Evolutionary conservation across 2,888 invertebrate species (phyloP).

Genomic region (Aporophyla nigra): DNA sequence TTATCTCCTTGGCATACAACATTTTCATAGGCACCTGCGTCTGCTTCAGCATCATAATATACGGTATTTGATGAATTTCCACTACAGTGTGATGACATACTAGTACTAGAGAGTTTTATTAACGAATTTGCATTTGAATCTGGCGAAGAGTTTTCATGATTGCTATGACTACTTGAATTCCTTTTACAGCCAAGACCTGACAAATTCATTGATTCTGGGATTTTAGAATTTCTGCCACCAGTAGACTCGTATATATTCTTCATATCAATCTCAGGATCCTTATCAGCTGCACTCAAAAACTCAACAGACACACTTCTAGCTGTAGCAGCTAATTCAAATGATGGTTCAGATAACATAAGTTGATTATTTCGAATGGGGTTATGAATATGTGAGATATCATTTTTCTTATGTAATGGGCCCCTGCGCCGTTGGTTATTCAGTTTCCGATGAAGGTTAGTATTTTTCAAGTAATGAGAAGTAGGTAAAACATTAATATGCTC

Average conservation of each 20-base stretch:
- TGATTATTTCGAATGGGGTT: constrained; percentile 92
- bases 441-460: constrained; percentile 89
- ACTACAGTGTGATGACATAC: constrained; percentile 89
- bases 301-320: constrained; percentile 92
- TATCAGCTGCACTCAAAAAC: constrained; percentile 92
- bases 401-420: constrained; percentile 90
- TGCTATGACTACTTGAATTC: constrained; percentile 76
- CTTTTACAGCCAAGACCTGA: constrained; percentile 89
- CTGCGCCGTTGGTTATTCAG: constrained; percentile 94
- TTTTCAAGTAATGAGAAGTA: constrained; percentile 87
- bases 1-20: constrained; percentile 92
- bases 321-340: constrained; percentile 90
- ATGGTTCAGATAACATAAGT: constrained; percentile 78
- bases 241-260: constrained; percentile 94
- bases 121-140: constrained; percentile 78
- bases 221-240: constrained; percentile 91
- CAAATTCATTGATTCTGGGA: constrained; percentile 89
- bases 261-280: constrained; percentile 92
- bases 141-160: constrained; percentile 76
- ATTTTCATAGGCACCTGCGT: constrained; percentile 86
- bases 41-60: constrained; percentile 88
- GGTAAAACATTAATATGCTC: constrained; percentile 88
- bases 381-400: constrained; percentile 93
- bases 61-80: constrained; percentile 88
- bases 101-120: constrained; percentile 84